A percentile compares a stretch with the other conserved stretches of the same genome.
Evolutionary conservation across 1,140 invertebrate genomes (phyloP).

Genomic region (Ylistrum balloti): DNA sequence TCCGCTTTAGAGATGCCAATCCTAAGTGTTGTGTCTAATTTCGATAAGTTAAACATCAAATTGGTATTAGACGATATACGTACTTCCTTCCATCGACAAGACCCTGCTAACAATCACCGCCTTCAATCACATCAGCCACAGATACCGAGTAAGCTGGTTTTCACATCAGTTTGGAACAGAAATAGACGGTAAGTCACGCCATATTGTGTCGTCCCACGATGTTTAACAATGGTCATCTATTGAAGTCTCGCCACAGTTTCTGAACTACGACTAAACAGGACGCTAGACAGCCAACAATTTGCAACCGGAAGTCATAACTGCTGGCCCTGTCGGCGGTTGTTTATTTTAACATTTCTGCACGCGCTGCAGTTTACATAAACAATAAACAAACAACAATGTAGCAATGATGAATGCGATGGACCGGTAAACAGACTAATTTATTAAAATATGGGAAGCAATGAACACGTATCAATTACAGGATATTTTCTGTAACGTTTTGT

Average conservation of each 20-base stretch:
- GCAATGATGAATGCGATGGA: not conserved
- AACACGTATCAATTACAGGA: not conserved
- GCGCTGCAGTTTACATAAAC: constrained; percentile 19
- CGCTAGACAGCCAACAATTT: no score
- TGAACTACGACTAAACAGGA: not conserved
- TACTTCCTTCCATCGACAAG: not conserved
- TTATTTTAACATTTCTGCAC: constrained; percentile 25
- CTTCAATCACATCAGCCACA: not conserved
- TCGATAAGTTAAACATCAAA: not conserved
- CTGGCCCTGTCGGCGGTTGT: not conserved
- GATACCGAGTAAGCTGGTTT: not conserved
- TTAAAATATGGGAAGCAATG: not conserved
- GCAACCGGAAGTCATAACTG: not conserved
- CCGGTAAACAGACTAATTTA: not conserved
- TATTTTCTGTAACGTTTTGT: not conserved
- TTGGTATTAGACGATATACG: not conserved
- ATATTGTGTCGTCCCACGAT: not conserved
- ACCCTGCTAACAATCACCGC: not conserved
- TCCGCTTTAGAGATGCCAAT: not conserved
- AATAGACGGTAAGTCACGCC: not conserved
- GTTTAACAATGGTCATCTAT: not conserved
- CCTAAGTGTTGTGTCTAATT: constrained; percentile 33
- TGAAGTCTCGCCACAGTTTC: not conserved
- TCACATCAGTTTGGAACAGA: not conserved
- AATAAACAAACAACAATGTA: not conserved